A percentile compares a stretch with the other conserved stretches of the same genome.
phyloP scores from a whole-genome alignment of 2,888 invertebrate species.

The Stenoptilia bipunctidactyla region DNA sequence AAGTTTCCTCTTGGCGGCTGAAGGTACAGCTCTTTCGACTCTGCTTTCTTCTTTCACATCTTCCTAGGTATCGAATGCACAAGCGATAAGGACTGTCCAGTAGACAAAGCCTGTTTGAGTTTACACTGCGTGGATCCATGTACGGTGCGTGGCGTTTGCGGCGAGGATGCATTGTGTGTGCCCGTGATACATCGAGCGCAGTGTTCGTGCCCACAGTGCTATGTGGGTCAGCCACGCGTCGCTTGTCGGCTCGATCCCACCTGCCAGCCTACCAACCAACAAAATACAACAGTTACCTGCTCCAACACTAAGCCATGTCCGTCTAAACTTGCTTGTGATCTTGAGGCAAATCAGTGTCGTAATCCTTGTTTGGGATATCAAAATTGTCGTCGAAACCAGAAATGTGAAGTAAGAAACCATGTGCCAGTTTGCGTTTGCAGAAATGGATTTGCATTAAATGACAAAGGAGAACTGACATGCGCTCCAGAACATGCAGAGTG shows the following conservation, averaged over 20 bases:
- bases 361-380: conserved; percentile 83
- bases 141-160: conserved; percentile 88
- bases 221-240: conserved; percentile 84
- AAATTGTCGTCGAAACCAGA: conserved; percentile 84
- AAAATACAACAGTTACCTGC: conserved; percentile 75
- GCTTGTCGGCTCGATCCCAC: conserved; percentile 85
- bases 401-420: conserved; percentile 89
- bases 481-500: conserved; percentile 87
- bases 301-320: conserved; percentile 79
- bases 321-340: conserved; percentile 80
- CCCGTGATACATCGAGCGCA: conserved; percentile 87
- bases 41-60: conserved; percentile 72
- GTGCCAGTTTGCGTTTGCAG: conserved; percentile 90
- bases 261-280: conserved; percentile 76
- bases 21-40: conserved; percentile 82
- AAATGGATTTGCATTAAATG: conserved; percentile 89
- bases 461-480: conserved; percentile 88
- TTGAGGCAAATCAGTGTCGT: conserved; percentile 77
- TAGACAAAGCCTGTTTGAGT: conserved; percentile 92
- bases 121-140: conserved; percentile 93
- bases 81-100: conserved; percentile 91
- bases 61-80: conserved; percentile 87
- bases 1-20: conserved; percentile 91
- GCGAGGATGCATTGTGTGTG: conserved; percentile 89
- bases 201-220: conserved; percentile 90